Evolutionary conservation across 2,113 vertebrate genomes (phyloP).

Genomic region (Tringa solitaria): DNA sequence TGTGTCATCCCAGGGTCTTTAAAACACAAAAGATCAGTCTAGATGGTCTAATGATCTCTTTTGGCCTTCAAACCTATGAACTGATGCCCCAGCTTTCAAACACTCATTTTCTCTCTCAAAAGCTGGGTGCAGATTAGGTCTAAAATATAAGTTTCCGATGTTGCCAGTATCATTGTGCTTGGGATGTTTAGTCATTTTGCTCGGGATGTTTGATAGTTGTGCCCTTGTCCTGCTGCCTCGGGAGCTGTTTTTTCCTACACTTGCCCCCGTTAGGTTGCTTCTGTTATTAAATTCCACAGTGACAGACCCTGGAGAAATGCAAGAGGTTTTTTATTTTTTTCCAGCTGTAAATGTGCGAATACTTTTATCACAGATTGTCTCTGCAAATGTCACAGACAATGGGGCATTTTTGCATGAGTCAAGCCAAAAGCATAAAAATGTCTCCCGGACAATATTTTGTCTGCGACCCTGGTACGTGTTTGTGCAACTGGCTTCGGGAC

Average conservation of each 20-base stretch:
- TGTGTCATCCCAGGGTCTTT: not conserved
- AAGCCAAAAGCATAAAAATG: conserved; percentile 17
- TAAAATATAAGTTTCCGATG: not conserved
- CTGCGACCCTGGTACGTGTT: not conserved
- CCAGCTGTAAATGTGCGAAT: not conserved
- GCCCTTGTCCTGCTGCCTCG: not conserved
- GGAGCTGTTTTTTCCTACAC: not conserved
- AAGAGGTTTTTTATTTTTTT: not conserved
- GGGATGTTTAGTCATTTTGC: not conserved
- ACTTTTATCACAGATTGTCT: conserved; percentile 45
- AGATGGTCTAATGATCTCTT: not conserved
- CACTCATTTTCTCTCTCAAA: not conserved
- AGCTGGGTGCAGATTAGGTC: not conserved
- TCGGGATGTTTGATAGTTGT: not conserved
- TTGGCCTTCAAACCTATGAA: not conserved
- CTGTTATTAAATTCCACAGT: not conserved
- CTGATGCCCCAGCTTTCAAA: not conserved
- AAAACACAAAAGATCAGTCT: not conserved
- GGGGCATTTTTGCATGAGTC: not conserved
- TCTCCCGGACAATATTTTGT: not conserved
- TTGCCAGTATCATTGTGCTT: not conserved
- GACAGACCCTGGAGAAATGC: not conserved
- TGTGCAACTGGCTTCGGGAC: not conserved
- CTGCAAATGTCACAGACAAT: conserved; percentile 44
- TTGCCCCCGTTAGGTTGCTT: not conserved